Conservation (phyloP, 2,888 invertebrate species). For the Drosophila seclusa region DNA sequence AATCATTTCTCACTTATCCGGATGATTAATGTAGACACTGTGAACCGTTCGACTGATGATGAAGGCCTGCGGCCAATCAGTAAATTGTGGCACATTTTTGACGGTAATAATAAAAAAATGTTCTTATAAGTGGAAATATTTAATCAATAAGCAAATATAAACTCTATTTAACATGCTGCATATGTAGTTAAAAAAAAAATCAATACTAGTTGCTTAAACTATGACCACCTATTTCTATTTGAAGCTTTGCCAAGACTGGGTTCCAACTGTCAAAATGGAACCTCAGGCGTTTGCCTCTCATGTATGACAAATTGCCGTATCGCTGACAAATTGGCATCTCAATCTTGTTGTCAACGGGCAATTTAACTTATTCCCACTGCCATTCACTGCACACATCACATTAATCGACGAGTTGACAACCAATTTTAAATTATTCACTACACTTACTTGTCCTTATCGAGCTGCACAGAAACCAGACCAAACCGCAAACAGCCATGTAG, state of each 20-base stretch:
- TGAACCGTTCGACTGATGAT: not conserved
- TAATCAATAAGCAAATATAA: not conserved
- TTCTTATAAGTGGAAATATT: not conserved
- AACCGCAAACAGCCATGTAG: not conserved
- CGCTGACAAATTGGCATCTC: slow-evolving; percentile 60
- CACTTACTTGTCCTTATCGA: slow-evolving; percentile 43
- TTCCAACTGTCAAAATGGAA: not conserved
- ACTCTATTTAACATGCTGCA: not conserved
- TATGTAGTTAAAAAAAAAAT: not conserved
- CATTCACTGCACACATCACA: slow-evolving; percentile 34
- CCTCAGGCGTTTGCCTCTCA: not conserved
- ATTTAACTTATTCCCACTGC: slow-evolving; percentile 20
- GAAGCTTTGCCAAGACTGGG: not conserved
- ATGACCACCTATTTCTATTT: not conserved
- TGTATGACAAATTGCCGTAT: slow-evolving; percentile 49
- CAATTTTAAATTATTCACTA: slow-evolving; percentile 65
- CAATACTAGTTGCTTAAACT: not conserved
- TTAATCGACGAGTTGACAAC: slow-evolving; percentile 56
- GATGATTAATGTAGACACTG: slow-evolving; percentile 36
- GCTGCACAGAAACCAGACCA: slow-evolving; percentile 10
- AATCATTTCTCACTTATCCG: slow-evolving; percentile 38
- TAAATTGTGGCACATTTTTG: slow-evolving; percentile 14
- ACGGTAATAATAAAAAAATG: not conserved
- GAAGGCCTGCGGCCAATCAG: slow-evolving; percentile 14
- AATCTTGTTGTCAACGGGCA: slow-evolving; percentile 59